A percentile compares a stretch with the other conserved stretches of the same genome.
Conservation (phyloP, 2,888 invertebrate genomes). For the Panzeria rudis region DNA sequence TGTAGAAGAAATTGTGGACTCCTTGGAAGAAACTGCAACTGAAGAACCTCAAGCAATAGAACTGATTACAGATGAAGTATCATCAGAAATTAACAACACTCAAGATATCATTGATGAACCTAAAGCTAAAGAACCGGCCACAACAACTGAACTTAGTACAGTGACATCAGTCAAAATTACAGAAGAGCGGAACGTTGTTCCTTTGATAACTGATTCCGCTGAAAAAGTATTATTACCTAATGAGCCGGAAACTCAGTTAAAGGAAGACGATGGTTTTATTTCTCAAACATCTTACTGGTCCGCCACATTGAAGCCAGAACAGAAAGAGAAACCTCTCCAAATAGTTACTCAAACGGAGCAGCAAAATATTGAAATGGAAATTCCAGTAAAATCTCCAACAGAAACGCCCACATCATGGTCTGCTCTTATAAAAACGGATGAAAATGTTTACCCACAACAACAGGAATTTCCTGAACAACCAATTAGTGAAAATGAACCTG, state of each 20-base stretch:
- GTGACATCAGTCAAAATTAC: background rate
- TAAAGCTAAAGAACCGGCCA: too few species aligned
- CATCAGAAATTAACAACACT: background rate
- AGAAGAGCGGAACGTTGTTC: background rate
- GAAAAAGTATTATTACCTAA: background rate
- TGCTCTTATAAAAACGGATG: slow-evolving; percentile 79
- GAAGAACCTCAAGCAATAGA: background rate
- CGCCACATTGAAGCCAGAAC: slow-evolving; percentile 77
- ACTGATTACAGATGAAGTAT: background rate
- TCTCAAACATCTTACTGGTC: slow-evolving; percentile 80
- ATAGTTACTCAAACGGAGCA: slow-evolving; percentile 61
- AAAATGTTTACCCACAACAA: slow-evolving; percentile 21
- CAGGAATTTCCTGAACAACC: background rate
- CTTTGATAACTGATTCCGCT: background rate
- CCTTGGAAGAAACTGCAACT: background rate
- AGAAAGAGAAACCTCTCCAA: slow-evolving; percentile 58
- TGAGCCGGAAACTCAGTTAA: background rate
- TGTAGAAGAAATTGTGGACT: background rate
- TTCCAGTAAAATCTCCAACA: slow-evolving; percentile 78
- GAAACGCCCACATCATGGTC: slow-evolving; percentile 80
- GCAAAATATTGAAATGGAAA: slow-evolving; percentile 69
- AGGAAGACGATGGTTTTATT: slow-evolving; percentile 72
- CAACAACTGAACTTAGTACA: background rate
- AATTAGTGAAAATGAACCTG: slow-evolving; percentile 11
- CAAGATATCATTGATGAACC: too few species aligned